phyloP scores from a whole-genome alignment of 1,140 invertebrate genomes.

The Heliconius nattereri region DNA sequence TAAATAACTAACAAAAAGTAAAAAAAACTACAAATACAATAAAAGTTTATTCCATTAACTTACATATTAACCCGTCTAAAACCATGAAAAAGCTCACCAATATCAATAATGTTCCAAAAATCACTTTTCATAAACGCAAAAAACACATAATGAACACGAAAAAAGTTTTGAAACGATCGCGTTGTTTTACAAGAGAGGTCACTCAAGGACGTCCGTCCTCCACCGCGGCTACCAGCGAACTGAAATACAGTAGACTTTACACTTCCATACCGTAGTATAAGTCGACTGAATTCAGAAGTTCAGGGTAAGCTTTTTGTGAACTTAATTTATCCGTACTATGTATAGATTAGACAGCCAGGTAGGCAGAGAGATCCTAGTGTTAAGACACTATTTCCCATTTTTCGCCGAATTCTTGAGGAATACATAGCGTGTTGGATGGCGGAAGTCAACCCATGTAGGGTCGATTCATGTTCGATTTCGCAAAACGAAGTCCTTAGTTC shows the following conservation, averaged over 20 bases:
- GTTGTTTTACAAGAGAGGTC: not conserved
- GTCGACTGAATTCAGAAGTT: conserved; percentile 21
- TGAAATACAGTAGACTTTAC: conserved; percentile 35
- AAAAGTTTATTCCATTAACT: not conserved
- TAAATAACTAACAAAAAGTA: too few species aligned
- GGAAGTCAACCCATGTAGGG: too few species aligned
- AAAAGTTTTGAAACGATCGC: conserved; percentile 37
- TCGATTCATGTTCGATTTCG: too few species aligned
- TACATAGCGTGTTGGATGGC: too few species aligned
- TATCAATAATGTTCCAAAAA: not conserved
- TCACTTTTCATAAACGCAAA: not conserved
- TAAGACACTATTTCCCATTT: too few species aligned
- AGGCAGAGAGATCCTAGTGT: too few species aligned
- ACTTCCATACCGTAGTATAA: conserved; percentile 41
- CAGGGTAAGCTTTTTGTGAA: conserved; percentile 18
- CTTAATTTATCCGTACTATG: conserved; percentile 18
- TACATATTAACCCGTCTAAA: not conserved
- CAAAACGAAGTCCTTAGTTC: too few species aligned
- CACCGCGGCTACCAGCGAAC: conserved; percentile 14
- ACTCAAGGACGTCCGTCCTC: conserved; percentile 27
- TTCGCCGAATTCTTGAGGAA: too few species aligned
- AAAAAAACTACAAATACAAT: not conserved
- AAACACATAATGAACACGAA: conserved; percentile 1
- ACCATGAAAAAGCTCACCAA: not conserved
- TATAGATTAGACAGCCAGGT: not conserved